These are phyloP conservation scores for Teleogryllus occipitalis DNA, from an alignment of 1,140 invertebrate genomes.

Conservation along the genomic window DNA sequence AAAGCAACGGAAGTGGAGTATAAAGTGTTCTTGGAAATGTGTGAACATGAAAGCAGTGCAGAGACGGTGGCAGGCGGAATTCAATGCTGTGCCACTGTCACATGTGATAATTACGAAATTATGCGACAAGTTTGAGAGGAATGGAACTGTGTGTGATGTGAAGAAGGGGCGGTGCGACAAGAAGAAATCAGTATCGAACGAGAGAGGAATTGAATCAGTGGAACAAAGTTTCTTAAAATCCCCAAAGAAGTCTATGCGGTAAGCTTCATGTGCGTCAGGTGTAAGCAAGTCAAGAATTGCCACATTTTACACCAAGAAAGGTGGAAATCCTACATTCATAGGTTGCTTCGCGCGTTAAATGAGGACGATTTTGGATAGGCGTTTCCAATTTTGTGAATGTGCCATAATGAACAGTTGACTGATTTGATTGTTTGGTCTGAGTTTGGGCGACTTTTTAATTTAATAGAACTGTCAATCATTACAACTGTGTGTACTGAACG, in stretches of 20 bases:
- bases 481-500: neutral
- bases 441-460: neutral
- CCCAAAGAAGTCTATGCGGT: neutral
- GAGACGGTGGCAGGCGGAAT: neutral
- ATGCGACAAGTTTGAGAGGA: neutral
- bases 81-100: neutral
- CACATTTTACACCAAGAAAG: neutral
- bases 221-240: neutral
- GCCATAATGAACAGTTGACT: neutral
- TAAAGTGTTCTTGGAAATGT: neutral
- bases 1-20: neutral
- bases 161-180: slow-evolving; percentile 10
- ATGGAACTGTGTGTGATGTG: too few relatives aligned
- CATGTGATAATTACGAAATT: neutral
- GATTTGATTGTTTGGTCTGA: slow-evolving; percentile 10
- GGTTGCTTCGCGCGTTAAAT: neutral
- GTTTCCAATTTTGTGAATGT: neutral
- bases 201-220: neutral
- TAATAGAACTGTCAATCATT: slow-evolving; percentile 7
- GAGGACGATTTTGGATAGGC: neutral
- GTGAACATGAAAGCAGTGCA: neutral
- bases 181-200: slow-evolving; percentile 8
- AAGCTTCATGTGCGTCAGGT: neutral
- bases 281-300: neutral
- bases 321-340: neutral